These are phyloP conservation scores for Nasua narica DNA, from an alignment of 2,797 vertebrate species.

Conservation along the genomic window DNA sequence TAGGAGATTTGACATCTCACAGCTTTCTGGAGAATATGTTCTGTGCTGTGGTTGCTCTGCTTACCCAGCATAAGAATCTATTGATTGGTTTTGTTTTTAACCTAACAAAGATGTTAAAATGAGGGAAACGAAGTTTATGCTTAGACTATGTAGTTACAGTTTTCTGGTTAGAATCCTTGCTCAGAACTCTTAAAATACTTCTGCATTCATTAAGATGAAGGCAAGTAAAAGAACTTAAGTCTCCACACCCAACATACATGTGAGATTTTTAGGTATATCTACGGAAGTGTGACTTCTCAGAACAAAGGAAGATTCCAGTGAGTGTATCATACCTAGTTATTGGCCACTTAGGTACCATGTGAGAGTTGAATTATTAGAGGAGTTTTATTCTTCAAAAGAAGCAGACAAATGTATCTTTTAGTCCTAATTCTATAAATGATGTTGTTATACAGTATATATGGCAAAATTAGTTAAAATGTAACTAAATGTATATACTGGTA, in stretches of 20 bases:
- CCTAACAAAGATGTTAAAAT: not conserved
- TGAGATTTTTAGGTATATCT: not conserved
- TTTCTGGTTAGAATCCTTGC: constrained; percentile 24
- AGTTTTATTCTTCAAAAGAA: constrained; percentile 43
- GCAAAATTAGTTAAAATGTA: not conserved
- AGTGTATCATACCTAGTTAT: not conserved
- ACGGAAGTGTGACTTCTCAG: not conserved
- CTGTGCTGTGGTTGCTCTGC: not conserved
- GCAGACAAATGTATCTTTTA: not conserved
- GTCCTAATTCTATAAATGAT: not conserved
- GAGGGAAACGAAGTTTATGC: not conserved
- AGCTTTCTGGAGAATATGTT: not conserved
- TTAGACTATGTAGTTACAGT: not conserved
- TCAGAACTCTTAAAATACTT: not conserved
- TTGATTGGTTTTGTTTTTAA: constrained; percentile 9
- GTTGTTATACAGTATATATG: not conserved
- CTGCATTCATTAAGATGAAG: not conserved
- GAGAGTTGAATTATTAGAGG: not conserved
- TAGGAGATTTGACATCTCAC: not conserved
- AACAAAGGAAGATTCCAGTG: not conserved
- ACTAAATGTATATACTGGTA: not conserved
- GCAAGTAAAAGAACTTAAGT: not conserved
- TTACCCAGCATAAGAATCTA: constrained; percentile 33
- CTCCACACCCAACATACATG: not conserved
- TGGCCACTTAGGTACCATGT: not conserved